phyloP scores from a whole-genome alignment of 2,888 invertebrate genomes.

The Nycteola revayana region DNA sequence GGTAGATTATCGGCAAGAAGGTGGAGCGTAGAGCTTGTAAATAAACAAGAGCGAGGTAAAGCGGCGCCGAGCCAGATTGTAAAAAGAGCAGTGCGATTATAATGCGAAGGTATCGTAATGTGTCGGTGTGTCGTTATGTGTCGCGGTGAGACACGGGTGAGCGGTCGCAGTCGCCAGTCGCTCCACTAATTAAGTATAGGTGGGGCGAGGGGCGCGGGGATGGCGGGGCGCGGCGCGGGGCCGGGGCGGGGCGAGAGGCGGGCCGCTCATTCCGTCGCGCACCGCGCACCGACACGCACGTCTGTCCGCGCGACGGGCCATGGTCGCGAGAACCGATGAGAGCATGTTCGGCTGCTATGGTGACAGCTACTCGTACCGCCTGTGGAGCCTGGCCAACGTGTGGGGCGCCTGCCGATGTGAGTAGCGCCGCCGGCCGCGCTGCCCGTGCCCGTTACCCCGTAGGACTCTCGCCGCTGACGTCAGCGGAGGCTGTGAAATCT shows the following conservation, averaged over 20 bases:
- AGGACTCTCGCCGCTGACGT: conserved; percentile 57
- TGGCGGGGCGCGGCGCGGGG: conserved; percentile 39
- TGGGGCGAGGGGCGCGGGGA: conserved; percentile 46
- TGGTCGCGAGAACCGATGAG: conserved; percentile 91
- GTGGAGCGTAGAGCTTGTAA: conserved; percentile 61
- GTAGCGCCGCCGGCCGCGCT: conserved; percentile 64
- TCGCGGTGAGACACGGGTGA: conserved; percentile 30
- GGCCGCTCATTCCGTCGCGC: conserved; percentile 76
- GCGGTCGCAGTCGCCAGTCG: conserved; percentile 42
- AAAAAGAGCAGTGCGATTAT: conserved; percentile 22
- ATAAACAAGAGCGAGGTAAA: conserved; percentile 46
- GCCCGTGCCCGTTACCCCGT: conserved; percentile 28
- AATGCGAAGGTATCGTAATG: conserved; percentile 37
- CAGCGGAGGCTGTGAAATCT: conserved; percentile 60
- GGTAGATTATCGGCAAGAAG: conserved; percentile 54
- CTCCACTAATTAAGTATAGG: conserved; percentile 74
- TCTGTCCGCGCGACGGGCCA: conserved; percentile 84
- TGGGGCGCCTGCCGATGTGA: conserved; percentile 89
- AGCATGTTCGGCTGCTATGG: conserved; percentile 88
- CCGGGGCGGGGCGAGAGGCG: conserved; percentile 55
- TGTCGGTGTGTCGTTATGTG: conserved; percentile 22
- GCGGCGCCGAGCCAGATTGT: conserved; percentile 12
- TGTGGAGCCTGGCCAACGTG: conserved; percentile 89
- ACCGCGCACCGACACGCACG: conserved; percentile 69
- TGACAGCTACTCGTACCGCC: conserved; percentile 89